A percentile compares a stretch with the other conserved stretches of the same genome.
phyloP scores from a whole-genome alignment of 2,113 vertebrate species.

The Hippocampus guttulatus region DNA sequence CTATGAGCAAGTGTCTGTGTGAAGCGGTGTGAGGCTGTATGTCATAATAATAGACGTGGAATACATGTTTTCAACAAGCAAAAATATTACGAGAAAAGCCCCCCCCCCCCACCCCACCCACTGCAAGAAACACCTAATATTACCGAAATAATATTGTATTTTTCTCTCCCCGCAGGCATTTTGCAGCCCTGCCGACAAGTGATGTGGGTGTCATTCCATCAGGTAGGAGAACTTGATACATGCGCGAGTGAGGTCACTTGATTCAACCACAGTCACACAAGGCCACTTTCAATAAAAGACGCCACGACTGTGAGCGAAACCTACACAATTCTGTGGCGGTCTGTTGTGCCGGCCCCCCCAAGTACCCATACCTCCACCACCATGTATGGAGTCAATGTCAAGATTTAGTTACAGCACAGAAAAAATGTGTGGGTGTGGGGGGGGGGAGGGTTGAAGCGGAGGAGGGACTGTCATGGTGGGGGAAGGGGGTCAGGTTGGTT shows the following conservation, averaged over 20 bases:
- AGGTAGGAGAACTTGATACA: conserved; percentile 43
- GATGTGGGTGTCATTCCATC: conserved; percentile 27
- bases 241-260: conserved; percentile 46
- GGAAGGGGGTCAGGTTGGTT: conserved; percentile 56
- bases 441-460: conserved; percentile 26
- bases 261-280: conserved; percentile 33
- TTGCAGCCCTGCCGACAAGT: background rate
- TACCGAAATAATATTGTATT: background rate
- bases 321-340: conserved; percentile 51
- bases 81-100: too few relatives aligned
- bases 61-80: too few relatives aligned
- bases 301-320: conserved; percentile 41
- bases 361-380: conserved; percentile 1
- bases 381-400: conserved; percentile 61
- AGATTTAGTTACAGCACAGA: conserved; percentile 56
- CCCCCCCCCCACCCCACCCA: too few relatives aligned
- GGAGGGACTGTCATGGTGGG: conserved; percentile 43
- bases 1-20: too few relatives aligned
- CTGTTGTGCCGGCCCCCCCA: conserved; percentile 3
- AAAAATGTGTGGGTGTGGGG: background rate
- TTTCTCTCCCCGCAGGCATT: background rate
- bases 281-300: conserved; percentile 23
- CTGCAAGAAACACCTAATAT: background rate
- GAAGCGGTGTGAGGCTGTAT: too few relatives aligned
- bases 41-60: too few relatives aligned